phyloP scores from a whole-genome alignment of 1,140 invertebrate genomes.

The Gryllus bimaculatus region DNA sequence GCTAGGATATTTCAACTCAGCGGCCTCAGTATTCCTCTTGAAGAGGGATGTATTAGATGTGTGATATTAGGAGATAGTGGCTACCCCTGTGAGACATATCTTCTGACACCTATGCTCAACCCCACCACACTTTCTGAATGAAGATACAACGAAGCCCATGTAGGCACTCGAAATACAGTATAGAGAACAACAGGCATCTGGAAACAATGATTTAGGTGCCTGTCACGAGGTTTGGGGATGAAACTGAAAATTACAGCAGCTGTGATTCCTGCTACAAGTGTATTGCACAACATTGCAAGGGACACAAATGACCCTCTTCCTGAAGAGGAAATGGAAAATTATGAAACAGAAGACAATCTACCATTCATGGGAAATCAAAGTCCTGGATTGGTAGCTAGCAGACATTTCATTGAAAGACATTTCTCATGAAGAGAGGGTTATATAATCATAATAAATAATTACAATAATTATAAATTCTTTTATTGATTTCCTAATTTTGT shows the following conservation, averaged over 20 bases:
- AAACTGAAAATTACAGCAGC: background rate
- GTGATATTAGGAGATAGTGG: slow-evolving; percentile 1
- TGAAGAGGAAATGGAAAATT: too few relatives aligned
- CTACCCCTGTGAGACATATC: background rate
- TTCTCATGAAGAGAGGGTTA: too few relatives aligned
- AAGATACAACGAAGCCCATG: background rate
- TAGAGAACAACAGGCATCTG: background rate
- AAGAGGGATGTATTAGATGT: background rate
- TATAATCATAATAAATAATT: too few relatives aligned
- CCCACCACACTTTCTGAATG: background rate
- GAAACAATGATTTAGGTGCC: background rate
- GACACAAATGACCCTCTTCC: too few relatives aligned
- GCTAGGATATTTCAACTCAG: background rate
- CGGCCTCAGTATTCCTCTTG: background rate
- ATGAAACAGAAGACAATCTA: too few relatives aligned
- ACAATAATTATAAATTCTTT: too few relatives aligned
- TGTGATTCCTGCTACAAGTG: background rate
- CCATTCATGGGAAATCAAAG: too few relatives aligned
- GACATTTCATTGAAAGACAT: too few relatives aligned
- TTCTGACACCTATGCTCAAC: background rate
- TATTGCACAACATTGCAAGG: slow-evolving; percentile 8
- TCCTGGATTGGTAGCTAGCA: too few relatives aligned
- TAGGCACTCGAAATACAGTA: background rate
- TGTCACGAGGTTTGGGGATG: background rate
- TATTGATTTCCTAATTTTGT: too few relatives aligned